These are phyloP conservation scores for Ciconia nigra DNA, from an alignment of 2,797 vertebrate genomes.

Conservation along the genomic window DNA sequence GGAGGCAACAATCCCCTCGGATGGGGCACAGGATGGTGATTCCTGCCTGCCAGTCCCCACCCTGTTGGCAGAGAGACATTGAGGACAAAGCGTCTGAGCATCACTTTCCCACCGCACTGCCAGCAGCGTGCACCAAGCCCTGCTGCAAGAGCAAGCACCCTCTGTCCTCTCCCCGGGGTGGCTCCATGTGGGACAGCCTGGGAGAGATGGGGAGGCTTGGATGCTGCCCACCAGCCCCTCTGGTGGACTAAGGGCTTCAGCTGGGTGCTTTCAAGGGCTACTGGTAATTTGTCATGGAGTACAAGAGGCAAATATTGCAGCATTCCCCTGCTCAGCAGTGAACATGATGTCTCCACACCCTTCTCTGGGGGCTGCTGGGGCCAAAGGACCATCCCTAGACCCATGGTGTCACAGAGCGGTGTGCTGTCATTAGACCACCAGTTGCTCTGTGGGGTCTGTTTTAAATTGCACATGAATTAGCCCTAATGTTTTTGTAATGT, in stretches of 20 bases:
- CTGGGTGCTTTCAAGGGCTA: neutral
- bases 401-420: neutral
- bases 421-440: neutral
- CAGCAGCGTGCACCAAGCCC: neutral
- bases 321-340: neutral
- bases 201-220: neutral
- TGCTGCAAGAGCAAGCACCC: neutral
- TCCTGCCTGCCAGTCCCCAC: neutral
- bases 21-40: too few relatives aligned
- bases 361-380: neutral
- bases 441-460: neutral
- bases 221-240: neutral
- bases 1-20: neutral
- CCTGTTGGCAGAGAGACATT: neutral
- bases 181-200: neutral
- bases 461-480: neutral
- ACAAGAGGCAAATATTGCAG: neutral
- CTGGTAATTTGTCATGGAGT: neutral
- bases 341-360: neutral
- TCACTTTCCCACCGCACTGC: fast-evolving
- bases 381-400: neutral
- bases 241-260: neutral
- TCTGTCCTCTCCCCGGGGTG: neutral
- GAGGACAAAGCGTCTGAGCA: neutral
- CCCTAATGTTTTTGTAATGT: neutral